phyloP scores from a whole-genome alignment of 2,888 invertebrate species.

The Hypselothyrea guttata region DNA sequence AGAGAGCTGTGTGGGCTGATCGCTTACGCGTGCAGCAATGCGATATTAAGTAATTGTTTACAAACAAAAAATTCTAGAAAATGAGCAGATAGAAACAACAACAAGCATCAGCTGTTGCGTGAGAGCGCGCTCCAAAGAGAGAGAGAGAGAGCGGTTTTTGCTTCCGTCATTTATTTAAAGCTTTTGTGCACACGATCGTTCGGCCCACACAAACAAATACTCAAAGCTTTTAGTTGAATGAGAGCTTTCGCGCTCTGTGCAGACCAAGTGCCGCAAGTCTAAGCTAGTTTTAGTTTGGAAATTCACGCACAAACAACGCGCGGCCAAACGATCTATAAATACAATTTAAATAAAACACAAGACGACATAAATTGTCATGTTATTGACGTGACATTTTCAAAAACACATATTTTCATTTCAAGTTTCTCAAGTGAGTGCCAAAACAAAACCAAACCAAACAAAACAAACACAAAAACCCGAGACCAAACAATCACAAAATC shows the following conservation, averaged over 20 bases:
- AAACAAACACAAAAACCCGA: background rate
- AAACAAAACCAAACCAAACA: too few relatives aligned
- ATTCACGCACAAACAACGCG: conserved; percentile 51
- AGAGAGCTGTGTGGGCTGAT: too few relatives aligned
- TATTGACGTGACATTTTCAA: conserved; percentile 20
- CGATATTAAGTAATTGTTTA: conserved; percentile 50
- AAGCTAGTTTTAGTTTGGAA: conserved; percentile 68
- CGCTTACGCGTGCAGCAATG: conserved; percentile 28
- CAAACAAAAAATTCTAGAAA: conserved; percentile 54
- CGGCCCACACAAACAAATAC: background rate
- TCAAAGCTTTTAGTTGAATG: background rate
- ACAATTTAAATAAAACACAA: conserved; percentile 16
- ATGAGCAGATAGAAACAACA: background rate
- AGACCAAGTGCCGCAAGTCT: conserved; percentile 31
- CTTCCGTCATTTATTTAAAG: conserved; percentile 24
- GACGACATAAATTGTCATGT: background rate
- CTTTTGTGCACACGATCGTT: conserved; percentile 43
- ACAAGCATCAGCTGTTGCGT: conserved; percentile 33
- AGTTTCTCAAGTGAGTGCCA: conserved; percentile 33
- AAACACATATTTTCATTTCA: conserved; percentile 10
- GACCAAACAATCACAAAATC: too few relatives aligned
- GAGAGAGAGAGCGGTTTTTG: background rate
- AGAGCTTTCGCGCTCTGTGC: conserved; percentile 31
- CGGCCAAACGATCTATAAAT: conserved; percentile 40
- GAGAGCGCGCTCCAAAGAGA: too few relatives aligned